Evolutionary conservation across 2,888 invertebrate species (phyloP).

Genomic region (Yponomeuta malinellus): DNA sequence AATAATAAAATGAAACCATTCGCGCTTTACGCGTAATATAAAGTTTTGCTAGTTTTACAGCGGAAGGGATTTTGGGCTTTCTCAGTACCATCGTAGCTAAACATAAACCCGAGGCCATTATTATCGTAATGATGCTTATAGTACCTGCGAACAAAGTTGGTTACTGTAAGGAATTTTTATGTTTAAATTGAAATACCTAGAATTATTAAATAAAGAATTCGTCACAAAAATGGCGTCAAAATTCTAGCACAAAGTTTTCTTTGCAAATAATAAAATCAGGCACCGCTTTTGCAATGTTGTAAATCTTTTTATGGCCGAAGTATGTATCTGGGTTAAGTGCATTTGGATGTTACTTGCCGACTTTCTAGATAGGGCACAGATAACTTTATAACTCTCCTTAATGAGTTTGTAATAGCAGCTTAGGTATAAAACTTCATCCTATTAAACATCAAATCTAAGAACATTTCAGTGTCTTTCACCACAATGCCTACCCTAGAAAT

Average conservation of each 20-base stretch:
- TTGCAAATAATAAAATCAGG: slow-evolving; percentile 1
- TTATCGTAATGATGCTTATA: no score
- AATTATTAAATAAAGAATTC: neutral
- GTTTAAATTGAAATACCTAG: neutral
- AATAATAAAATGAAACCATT: slow-evolving; percentile 28
- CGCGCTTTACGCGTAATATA: slow-evolving; percentile 39
- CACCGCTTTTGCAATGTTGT: neutral
- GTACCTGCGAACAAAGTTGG: no score
- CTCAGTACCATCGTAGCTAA: no score
- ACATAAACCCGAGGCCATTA: no score
- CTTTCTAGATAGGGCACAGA: neutral
- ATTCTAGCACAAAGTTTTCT: neutral
- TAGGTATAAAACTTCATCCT: neutral
- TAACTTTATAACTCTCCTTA: neutral
- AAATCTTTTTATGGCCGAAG: neutral
- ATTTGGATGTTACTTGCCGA: neutral
- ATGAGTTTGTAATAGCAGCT: neutral
- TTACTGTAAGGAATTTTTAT: no score
- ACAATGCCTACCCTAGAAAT: neutral
- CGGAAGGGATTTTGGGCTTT: no score
- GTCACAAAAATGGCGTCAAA: neutral
- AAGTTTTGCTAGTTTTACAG: slow-evolving; percentile 22
- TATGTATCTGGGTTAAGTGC: slow-evolving; percentile 1
- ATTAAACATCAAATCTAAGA: no score
- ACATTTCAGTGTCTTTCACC: no score